A percentile compares a stretch with the other conserved stretches of the same genome.
Evolutionary conservation across 2,113 vertebrate genomes (phyloP).

Genomic region (Upupa epops): DNA sequence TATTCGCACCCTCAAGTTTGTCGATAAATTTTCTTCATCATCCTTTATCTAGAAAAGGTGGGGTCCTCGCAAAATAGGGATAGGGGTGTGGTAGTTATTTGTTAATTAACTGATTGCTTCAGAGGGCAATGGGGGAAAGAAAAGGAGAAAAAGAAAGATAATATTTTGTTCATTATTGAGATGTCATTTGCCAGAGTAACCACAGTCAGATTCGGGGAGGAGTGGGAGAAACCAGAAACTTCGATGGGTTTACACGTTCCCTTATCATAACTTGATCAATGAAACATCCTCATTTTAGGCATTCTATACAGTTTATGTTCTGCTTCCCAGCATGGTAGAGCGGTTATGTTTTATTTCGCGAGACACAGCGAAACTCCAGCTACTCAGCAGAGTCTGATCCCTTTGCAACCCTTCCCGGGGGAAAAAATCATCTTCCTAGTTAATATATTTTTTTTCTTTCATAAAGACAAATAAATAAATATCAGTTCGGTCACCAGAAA

Average conservation of each 20-base stretch:
- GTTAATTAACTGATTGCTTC: conserved; percentile 53
- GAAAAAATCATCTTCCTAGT: background rate
- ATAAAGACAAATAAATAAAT: background rate
- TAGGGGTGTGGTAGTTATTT: background rate
- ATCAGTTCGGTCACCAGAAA: background rate
- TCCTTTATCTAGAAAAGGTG: conserved; percentile 2
- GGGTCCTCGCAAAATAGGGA: background rate
- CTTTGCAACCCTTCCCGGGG: background rate
- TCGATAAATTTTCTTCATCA: background rate
- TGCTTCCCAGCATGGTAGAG: background rate
- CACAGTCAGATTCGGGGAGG: background rate
- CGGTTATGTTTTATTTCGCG: background rate
- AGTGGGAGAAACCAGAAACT: background rate
- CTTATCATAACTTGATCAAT: background rate
- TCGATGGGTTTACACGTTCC: background rate
- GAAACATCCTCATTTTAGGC: background rate
- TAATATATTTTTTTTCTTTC: background rate
- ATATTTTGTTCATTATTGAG: conserved; percentile 50
- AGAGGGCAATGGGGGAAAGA: background rate
- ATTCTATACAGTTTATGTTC: background rate
- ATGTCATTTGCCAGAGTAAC: conserved; percentile 42
- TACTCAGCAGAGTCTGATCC: background rate
- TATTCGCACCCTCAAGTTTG: background rate
- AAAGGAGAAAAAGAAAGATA: background rate
- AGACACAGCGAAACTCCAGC: background rate